Evolutionary conservation across 2,888 invertebrate species (phyloP), one percentile per base, ranked within the genome.

Genomic region (Diplolepis rosae): DNA sequence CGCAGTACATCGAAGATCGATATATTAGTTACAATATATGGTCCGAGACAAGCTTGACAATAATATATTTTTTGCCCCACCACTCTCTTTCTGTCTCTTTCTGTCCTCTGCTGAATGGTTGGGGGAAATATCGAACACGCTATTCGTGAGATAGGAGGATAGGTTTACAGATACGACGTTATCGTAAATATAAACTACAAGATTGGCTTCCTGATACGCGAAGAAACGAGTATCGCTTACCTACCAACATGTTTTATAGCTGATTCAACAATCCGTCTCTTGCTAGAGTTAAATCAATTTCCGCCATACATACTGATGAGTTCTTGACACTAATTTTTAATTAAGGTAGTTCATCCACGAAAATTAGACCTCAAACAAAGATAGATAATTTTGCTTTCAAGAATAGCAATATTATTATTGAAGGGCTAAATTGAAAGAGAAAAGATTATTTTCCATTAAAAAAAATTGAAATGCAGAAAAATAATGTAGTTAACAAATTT

Each of bases 171-270:
- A 56, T 56, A 32, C 24, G 56, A 24, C 35, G 35, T 35, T 56
- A 56, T 56, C 56, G 56, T 39, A 56, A 56, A 56, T 56, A 56
- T 56, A 35, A 35, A 56, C 22, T 32, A 45, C 45, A 56, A 56
- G 56, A 56, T 56, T 35, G 56, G 35, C 35, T 56, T 39, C 32
- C 56, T 35, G 56, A 56, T 56, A 56, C 56, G 13, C 56, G 7
- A 56, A 56, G 35, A 39, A 56, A 56, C 56, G 56, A 56, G 24
- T 35, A 56, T 56, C 35, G 56, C 22, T 56, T 56, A 35, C 32
- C 56, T 35, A 18, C 22, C 35, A 35, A 56, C 22, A 22, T 56
- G 24, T 56, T 39, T 35, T 56, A 56, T 39, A 11, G 35, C 22
- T 24, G 56, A 39, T 35, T 56, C 56, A 22, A 56, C 56, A 56